Base-by-base conservation (phyloP, 2,888 invertebrate species). In the Dorcus hopei region DNA sequence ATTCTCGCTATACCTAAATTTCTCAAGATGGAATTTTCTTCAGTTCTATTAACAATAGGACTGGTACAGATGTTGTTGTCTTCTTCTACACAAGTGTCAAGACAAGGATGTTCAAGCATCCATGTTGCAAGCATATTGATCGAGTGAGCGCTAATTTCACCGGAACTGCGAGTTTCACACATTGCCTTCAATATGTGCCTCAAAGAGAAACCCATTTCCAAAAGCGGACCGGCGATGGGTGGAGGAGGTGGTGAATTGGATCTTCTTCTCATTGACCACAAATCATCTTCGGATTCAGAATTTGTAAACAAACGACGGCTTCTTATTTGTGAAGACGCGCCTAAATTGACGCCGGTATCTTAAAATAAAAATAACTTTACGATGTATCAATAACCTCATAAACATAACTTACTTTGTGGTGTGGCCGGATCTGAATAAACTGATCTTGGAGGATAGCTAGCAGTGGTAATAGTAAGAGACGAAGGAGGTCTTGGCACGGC, bases 161-260 rank as follows among this genome's bases (percentile, higher is more conserved):
- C 71, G 1, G 72, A 65, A 59, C 72, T 72, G 65, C 83, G 82
- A 49, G 83, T 81, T n/a, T 82, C 81, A 57, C 73, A 72, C 43
- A 85, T 77, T 1, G 86, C 86, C 66, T 80, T 80, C 65, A 82
- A 75, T 53, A 86, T 83, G 64, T 85, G 85, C 42, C 79, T 74
- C 38, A 82, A 70, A 9, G 80, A 77, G 71, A 87, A 87, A 43
- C 86, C 86, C 86, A 86, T 86, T 73, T 86, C 86, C 51, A 85
- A 72, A 16, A 86, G 74, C 7, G 83, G 83, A 1, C 79, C 76
- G 1, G 82, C 82, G 23, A 84, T 79, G 2, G 83, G 80, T 1
- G 82, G 81, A 11, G 78, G 76, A 2, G 80, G 78, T 2, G 75
- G 72, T 2, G 74, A 71, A 38, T 67, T 67, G 2, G 71, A 66